A percentile compares a stretch with the other conserved stretches of the same genome.
These are phyloP conservation scores for Phallusia fumigata DNA, from an alignment of 23 tunicate genomes.

Conservation along the genomic window DNA sequence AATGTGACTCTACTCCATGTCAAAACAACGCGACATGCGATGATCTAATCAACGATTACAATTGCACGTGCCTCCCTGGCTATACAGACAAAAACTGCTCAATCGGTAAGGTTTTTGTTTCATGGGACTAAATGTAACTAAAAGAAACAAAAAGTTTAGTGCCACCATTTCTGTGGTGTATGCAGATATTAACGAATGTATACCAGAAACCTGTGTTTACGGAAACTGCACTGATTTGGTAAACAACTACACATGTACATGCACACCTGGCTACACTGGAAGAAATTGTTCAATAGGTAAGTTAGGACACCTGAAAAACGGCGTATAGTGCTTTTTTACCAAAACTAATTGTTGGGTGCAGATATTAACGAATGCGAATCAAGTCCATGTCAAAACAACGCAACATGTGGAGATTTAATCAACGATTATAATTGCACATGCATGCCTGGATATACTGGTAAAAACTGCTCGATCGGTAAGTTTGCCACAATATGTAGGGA, in stretches of 20 bases:
- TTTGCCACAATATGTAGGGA: too few species aligned
- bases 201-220: not conserved
- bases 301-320: not conserved
- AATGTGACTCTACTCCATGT: not conserved
- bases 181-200: conserved; percentile 10
- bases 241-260: not conserved
- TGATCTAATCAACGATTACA: not conserved
- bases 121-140: too few species aligned
- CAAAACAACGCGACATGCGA: not conserved
- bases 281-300: not conserved
- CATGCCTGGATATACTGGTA: not conserved
- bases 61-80: conserved; percentile 2
- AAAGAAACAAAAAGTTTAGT: too few species aligned
- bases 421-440: not conserved
- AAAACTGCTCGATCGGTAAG: not conserved
- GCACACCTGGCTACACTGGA: conserved; percentile 28
- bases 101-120: not conserved
- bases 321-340: not conserved
- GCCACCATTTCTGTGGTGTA: too few species aligned
- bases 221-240: not conserved
- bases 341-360: not conserved
- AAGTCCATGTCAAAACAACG: not conserved
- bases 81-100: not conserved
- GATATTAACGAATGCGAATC: not conserved
- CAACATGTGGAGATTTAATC: not conserved